Conservation (phyloP, 2,113 vertebrate genomes). For the Turnix velox region DNA sequence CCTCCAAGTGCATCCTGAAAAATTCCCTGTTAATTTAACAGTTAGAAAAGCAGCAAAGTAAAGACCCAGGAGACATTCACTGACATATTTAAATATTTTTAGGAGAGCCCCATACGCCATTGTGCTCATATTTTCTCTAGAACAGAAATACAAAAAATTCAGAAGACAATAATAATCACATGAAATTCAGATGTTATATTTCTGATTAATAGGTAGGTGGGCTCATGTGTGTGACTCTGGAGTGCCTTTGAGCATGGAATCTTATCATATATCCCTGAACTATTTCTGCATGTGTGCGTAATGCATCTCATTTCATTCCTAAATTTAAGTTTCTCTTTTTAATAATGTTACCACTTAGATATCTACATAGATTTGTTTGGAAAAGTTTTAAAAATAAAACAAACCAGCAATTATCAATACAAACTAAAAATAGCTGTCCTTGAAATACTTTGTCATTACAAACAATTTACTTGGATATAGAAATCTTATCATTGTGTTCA, state of each 20-base stretch:
- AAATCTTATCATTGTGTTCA: neutral
- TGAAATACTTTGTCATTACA: neutral
- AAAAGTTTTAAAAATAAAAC: neutral
- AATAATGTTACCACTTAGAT: neutral
- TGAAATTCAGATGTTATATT: neutral
- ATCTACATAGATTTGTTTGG: neutral
- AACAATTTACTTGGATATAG: neutral
- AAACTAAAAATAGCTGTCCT: neutral
- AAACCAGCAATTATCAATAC: neutral
- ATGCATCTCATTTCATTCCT: neutral
- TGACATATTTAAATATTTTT: neutral
- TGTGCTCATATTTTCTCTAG: neutral
- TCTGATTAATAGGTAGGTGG: neutral
- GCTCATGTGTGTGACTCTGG: neutral
- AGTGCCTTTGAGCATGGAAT: neutral
- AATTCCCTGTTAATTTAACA: neutral
- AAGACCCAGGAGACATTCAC: neutral
- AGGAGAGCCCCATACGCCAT: neutral
- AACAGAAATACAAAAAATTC: neutral
- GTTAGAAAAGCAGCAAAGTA: neutral
- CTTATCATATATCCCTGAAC: neutral
- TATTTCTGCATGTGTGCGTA: neutral
- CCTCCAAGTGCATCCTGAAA: conserved; percentile 20
- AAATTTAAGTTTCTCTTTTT: conserved; percentile 4
- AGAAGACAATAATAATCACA: neutral